These are phyloP conservation scores for Lontra canadensis DNA, from an alignment of 2,113 vertebrate species.

Conservation along the genomic window DNA sequence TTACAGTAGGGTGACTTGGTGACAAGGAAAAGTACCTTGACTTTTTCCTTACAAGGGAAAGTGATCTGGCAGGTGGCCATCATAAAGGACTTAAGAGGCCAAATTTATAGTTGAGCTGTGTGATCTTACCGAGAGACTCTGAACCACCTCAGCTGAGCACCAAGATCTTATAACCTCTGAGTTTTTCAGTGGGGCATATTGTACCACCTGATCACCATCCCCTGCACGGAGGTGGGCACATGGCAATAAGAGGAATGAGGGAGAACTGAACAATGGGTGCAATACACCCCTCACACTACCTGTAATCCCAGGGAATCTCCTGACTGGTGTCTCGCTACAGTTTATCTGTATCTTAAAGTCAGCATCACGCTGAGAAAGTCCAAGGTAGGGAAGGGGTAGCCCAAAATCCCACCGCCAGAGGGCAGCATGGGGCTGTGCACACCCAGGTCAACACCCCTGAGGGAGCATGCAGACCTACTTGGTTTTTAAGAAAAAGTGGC, in stretches of 20 bases:
- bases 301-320: neutral
- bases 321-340: neutral
- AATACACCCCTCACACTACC: neutral
- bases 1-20: neutral
- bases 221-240: neutral
- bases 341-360: neutral
- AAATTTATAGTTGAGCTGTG: neutral
- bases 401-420: conserved; percentile 48
- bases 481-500: neutral
- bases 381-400: neutral
- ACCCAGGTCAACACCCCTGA: neutral
- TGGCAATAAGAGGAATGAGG: neutral
- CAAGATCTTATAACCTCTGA: neutral
- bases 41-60: neutral
- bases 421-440: conserved; percentile 59
- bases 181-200: neutral
- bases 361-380: neutral
- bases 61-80: neutral
- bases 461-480: neutral
- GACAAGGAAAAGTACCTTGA: neutral
- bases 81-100: neutral
- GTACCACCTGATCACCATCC: neutral
- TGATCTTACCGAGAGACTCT: neutral
- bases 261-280: neutral
- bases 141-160: neutral